Evolutionary conservation across 2,113 vertebrate genomes (phyloP), one percentile per base, ranked within the genome.

Genomic region (Thalassarche chlororhynchos): DNA sequence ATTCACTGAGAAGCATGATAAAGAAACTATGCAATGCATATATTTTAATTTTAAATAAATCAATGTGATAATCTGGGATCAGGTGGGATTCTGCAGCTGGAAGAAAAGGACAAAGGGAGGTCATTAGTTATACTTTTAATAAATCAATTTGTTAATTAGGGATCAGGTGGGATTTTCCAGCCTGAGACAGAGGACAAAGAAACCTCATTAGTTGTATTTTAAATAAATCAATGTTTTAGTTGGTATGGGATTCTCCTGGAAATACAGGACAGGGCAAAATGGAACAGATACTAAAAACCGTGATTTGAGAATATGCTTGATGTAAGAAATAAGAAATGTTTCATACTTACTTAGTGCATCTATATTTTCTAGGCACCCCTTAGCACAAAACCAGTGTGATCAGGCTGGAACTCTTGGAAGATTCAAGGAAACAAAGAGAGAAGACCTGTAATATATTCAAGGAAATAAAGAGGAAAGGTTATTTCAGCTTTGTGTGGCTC

Each of bases 111-210:
- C 91, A 98, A 96, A 96, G 38, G 36, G 44, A 94, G 15, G 23
- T 64, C 34, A 96, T 97, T 82, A 91, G 64, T 83, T 92, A 66
- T n/a, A 55, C 21, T 87, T 94, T 70, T 87, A 93, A 97, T 71
- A 80, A 96, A 97, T 97, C 87, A 89, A 49, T 95, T 94, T 80
- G 79, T 69, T 97, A 97, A 97, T 95, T 91, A 80, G 92, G 95
- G 85, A 96, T 91, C 96, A 97, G 94, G 89, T 98, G 95, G 94
- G 47, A 79, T 96, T 94, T 93, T 87, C 54, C 77, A 89, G 38
- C 47, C 26, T 26, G 32, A 92, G 36, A n/a, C 9, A 91, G 75
- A 94, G 55, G 38, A 95, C 88, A 96, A 98, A 92, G 85, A 84
- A 90, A 93, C 11, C 79, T 91, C 89, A 80, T 93, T 95, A 95